Conservation (phyloP, 2,797 vertebrate species). For the Dipus sagitta region DNA sequence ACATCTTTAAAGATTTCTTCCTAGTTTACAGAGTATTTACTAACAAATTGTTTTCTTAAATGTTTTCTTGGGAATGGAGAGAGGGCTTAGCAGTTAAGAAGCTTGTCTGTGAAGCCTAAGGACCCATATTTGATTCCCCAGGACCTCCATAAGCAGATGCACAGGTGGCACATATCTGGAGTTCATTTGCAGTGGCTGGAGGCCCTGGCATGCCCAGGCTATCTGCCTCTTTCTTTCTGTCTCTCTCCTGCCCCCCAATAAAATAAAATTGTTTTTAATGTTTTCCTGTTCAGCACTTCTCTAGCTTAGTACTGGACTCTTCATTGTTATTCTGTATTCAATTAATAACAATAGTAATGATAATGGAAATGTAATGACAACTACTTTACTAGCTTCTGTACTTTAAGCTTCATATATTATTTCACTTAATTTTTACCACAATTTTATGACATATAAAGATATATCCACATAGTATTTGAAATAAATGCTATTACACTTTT, state of each 20-base stretch:
- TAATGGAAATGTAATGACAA: constrained; percentile 30
- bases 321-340: constrained; percentile 13
- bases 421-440: constrained; percentile 36
- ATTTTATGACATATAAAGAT: constrained; percentile 14
- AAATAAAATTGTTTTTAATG: no score
- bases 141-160: no score
- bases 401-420: neutral
- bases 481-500: neutral
- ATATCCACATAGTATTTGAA: constrained; percentile 47
- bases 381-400: neutral
- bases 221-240: no score
- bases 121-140: no score
- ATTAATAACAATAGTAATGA: constrained; percentile 9
- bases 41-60: constrained; percentile 1
- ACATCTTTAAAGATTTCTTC: constrained; percentile 18
- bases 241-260: no score
- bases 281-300: constrained; percentile 41
- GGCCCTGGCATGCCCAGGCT: no score
- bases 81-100: no score
- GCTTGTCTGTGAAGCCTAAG: no score
- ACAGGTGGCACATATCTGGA: no score
- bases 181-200: no score
- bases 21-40: constrained; percentile 33
- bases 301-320: neutral
- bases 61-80: neutral